phyloP scores from a whole-genome alignment of 2,113 vertebrate species.

The Mastomys natalensis region DNA sequence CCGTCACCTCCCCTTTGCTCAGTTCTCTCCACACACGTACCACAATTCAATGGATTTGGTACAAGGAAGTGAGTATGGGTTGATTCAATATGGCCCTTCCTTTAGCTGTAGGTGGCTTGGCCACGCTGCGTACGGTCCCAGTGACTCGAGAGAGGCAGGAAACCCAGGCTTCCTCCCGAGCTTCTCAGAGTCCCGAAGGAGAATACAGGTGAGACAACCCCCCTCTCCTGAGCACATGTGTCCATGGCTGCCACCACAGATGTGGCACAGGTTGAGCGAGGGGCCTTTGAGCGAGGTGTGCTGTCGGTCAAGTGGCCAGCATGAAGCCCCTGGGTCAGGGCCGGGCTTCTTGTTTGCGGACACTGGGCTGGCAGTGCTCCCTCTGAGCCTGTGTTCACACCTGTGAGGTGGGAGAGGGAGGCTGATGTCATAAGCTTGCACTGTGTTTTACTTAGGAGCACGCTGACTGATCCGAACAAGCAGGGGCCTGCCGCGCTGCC shows the following conservation, averaged over 20 bases:
- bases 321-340: neutral
- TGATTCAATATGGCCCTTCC: no score
- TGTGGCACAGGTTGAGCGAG: neutral
- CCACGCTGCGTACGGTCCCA: neutral
- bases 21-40: neutral
- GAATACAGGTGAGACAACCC: accelerated
- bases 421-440: neutral
- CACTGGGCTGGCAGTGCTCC: neutral
- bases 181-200: neutral
- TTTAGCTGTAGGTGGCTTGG: neutral
- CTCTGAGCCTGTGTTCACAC: neutral
- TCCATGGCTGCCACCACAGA: accelerated
- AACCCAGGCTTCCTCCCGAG: neutral
- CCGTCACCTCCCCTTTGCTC: neutral
- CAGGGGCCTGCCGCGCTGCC: no score
- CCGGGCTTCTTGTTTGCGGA: neutral
- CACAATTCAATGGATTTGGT: neutral
- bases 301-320: neutral
- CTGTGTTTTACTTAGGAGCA: neutral
- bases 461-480: neutral
- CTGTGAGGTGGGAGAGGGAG: neutral
- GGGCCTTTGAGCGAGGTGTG: neutral
- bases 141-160: neutral
- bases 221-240: neutral
- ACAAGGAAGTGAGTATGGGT: neutral